Conservation (phyloP, 2,888 invertebrate genomes). For the Drosophila colorata region DNA sequence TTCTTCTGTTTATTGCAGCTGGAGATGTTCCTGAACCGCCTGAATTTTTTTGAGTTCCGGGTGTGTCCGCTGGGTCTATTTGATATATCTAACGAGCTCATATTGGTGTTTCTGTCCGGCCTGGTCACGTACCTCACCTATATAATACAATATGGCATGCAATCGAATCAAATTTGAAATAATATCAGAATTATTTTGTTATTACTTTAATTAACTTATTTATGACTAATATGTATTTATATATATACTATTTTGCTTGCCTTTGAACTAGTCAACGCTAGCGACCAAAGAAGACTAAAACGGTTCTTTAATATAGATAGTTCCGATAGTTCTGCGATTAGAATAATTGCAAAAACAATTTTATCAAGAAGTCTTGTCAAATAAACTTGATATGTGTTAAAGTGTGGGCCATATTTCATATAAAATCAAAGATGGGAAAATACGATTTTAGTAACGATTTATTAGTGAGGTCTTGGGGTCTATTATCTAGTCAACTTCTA, state of each 20-base stretch:
- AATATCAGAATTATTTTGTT: neutral
- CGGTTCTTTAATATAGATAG: too few species aligned
- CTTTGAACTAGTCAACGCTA: too few species aligned
- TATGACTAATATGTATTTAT: neutral
- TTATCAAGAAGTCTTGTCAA: neutral
- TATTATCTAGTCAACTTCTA: neutral
- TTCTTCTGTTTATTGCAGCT: conserved; percentile 43
- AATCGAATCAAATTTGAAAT: conserved; percentile 35
- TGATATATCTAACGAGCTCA: conserved; percentile 64
- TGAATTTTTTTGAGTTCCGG: conserved; percentile 62
- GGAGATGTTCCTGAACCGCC: conserved; percentile 58
- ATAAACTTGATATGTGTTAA: neutral
- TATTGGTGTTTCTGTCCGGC: conserved; percentile 58
- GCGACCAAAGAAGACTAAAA: too few species aligned
- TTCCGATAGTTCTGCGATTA: too few species aligned
- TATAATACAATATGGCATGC: conserved; percentile 53
- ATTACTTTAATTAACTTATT: neutral
- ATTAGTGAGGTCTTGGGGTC: too few species aligned
- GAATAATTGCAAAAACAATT: neutral
- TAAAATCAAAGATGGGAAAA: neutral
- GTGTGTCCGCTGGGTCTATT: conserved; percentile 62
- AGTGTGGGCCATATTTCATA: neutral
- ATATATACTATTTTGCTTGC: too few species aligned
- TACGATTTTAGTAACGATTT: too few species aligned
- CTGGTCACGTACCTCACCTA: conserved; percentile 64